Conservation (phyloP, 2,888 invertebrate genomes). For the Limnephilus auricula region DNA sequence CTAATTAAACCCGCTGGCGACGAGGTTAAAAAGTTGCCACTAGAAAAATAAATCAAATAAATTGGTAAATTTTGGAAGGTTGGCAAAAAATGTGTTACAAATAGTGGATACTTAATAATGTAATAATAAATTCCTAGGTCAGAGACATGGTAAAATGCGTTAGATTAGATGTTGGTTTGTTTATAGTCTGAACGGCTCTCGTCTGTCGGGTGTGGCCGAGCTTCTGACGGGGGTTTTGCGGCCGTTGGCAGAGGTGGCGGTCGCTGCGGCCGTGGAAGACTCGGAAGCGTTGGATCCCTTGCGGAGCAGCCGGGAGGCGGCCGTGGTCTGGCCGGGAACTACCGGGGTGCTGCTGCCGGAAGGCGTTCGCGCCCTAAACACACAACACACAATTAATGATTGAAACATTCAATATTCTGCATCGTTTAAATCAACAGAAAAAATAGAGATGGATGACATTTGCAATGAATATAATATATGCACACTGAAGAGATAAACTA, state of each 20-base stretch:
- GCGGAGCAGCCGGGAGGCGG: constrained; percentile 80
- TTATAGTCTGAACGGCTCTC: constrained; percentile 87
- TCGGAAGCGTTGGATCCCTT: constrained; percentile 85
- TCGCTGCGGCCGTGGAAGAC: constrained; percentile 77
- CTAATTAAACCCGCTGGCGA: neutral
- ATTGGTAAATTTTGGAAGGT: neutral
- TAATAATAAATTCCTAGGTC: constrained; percentile 11
- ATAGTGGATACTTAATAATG: neutral
- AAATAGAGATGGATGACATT: neutral
- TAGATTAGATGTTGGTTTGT: constrained; percentile 66
- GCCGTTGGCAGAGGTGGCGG: constrained; percentile 71
- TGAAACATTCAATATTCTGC: neutral
- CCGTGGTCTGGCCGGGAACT: constrained; percentile 80
- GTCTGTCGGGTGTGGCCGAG: constrained; percentile 76
- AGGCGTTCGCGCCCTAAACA: constrained; percentile 84
- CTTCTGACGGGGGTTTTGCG: constrained; percentile 69
- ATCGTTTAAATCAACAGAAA: neutral
- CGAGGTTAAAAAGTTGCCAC: neutral
- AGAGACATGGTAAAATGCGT: neutral
- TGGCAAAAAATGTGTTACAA: constrained; percentile 6
- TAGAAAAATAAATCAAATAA: neutral
- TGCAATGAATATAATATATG: neutral
- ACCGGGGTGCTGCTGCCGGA: constrained; percentile 87
- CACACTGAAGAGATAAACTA: neutral
- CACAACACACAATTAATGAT: neutral